Evolutionary conservation across 2,797 vertebrate genomes (phyloP), one percentile per base, ranked within the genome.

Genomic region (Trachurus trachurus): DNA sequence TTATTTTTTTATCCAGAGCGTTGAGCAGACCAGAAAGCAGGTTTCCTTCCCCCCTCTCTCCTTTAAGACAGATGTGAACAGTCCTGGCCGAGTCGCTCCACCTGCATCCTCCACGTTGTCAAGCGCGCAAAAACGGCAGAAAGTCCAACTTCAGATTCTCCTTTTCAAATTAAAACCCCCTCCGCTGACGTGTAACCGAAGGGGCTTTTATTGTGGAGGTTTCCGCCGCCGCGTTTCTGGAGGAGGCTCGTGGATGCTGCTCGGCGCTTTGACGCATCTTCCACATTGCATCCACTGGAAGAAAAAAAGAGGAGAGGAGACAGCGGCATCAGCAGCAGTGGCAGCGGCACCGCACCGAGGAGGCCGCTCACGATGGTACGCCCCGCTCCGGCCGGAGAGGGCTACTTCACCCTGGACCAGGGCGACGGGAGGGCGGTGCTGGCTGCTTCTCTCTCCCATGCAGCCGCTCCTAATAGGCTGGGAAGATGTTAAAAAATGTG

Each of bases 51-150:
- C 57, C 72, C 52, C 74, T 89, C 86, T 88, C 89, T 94, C 85
- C 91, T 89, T 87, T 88, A 88, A 88, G 87, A 91, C 92, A 90
- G 92, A 94, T 93, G 94, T 90, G 93, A 90, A 84, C 89, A 71
- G 89, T 92, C 88, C 90, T 90, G 87, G 83, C 86, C 83, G 91
- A 89, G 89, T 82, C 92, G 90, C 91, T 93, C 92, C 93, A 95
- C 94, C 95, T 95, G 94, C 94, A 92, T 89, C 82, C 68, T 72
- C 31, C 31, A 34, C 2, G 75, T 57, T 4, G 87, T 90, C 82
- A 88, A 88, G 45, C 0, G 17, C 15, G 1, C 45, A 26, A 34
- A 1, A 49, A 53, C 31, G n/a, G 8, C 66, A 8, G 31, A 59
- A 40, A 58, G 22, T 0, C 44, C 49, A 1, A 9, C 58, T 66